Base-by-base conservation (phyloP, 2,113 vertebrate species). In the Ailuropoda melanoleuca region DNA sequence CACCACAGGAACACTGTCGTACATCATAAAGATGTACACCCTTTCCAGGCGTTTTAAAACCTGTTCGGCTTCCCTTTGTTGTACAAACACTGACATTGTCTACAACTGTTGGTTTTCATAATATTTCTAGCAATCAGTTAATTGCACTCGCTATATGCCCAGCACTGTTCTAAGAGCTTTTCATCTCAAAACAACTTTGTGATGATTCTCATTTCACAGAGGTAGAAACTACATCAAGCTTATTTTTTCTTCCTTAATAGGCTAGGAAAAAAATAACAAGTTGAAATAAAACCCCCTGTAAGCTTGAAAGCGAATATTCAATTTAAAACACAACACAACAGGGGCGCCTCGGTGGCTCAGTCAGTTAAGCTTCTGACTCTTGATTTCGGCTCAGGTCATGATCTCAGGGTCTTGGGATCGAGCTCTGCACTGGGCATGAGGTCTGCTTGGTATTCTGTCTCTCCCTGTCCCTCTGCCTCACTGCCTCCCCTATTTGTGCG, bases 21-120 rank as follows among this genome's bases (percentile, higher is more conserved):
- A 66, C 37, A 92, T 97, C 87, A 82, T 86, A 92, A 85, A 97
- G 88, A 97, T 80, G 50, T 39, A 96, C 46, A 34, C 53, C 39
- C 64, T 97, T 94, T 82, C 83, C 56, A 88, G 62, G 39, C 75
- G 60, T 70, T 72, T 81, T 43, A 19, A 92, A 77, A 85, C 43
- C 17, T 43, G 5, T 75, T 90, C 6, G 0, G 94, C 58, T 92
- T 90, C 70, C 90, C 34, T 94, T 96, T 94, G 85, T 74, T 97
- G 88, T 81, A 34, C 34, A 95, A 93, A 97, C 7, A 85, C 37
- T 84, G 37, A n/a, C 39, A n/a, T 87, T 55, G 39, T 85, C 64
- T 90, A 74, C 64, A 77, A 37, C 34, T 68, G 21, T 94, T 96
- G 58, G 29, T n/a, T 97, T 98, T 85, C 85, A 68, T 89, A 93